phyloP scores from a whole-genome alignment of 2,888 invertebrate species.

The Polyommatus icarus region DNA sequence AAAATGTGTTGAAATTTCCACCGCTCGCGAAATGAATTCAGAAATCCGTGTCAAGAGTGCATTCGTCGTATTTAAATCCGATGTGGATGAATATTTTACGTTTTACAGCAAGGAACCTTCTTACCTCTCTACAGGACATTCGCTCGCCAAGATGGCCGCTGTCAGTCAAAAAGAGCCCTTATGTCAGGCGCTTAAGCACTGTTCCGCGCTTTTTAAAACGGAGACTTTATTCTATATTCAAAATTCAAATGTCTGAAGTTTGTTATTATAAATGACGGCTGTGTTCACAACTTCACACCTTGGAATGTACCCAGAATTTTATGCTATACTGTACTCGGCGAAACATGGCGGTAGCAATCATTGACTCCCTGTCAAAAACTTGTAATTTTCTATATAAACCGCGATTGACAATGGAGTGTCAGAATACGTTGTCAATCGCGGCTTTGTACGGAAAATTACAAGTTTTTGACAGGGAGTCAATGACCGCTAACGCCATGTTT shows the following conservation, averaged over 20 bases:
- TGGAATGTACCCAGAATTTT: background rate
- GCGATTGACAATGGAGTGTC: no score
- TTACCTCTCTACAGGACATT: slow-evolving; percentile 19
- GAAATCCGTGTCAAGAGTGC: slow-evolving; percentile 33
- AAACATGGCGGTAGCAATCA: no score
- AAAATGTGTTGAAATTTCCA: slow-evolving; percentile 20
- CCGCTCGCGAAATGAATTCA: slow-evolving; percentile 13
- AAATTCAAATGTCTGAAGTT: slow-evolving; percentile 14
- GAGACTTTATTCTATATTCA: background rate
- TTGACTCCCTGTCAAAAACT: no score
- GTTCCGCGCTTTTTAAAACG: background rate
- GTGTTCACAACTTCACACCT: background rate
- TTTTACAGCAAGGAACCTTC: slow-evolving; percentile 27
- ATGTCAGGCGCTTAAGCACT: background rate
- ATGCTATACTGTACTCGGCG: no score
- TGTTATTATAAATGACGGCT: background rate
- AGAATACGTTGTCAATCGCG: no score
- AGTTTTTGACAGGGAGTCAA: no score
- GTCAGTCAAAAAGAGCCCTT: slow-evolving; percentile 14
- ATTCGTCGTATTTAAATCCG: slow-evolving; percentile 30
- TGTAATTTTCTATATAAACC: no score
- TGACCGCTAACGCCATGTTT: no score
- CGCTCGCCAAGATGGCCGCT: slow-evolving; percentile 13
- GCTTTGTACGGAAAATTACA: no score
- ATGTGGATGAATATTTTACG: slow-evolving; percentile 30